Conservation (phyloP, 1,140 invertebrate species). For the Eriosoma lanigerum region DNA sequence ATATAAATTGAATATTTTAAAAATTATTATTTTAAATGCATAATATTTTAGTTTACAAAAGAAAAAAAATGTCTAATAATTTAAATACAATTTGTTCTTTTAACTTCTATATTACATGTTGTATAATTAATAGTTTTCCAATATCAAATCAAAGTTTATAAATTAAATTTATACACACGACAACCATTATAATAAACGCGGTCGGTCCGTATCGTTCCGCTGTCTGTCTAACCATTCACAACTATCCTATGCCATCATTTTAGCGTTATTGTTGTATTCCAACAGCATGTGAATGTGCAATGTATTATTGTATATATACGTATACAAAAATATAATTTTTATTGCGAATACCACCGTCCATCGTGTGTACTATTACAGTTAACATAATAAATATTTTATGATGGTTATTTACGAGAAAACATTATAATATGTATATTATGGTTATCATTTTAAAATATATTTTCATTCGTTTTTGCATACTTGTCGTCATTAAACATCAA, state of each 20-base stretch:
- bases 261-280: background rate
- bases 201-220: background rate
- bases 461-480: no score
- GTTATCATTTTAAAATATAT: background rate
- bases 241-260: background rate
- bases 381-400: background rate
- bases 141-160: background rate
- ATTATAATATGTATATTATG: no score
- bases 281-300: background rate
- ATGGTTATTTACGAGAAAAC: no score
- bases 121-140: background rate
- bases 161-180: background rate
- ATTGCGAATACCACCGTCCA: conserved; percentile 2
- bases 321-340: conserved; percentile 14
- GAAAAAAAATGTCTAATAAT: background rate
- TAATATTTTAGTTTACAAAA: background rate
- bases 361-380: background rate
- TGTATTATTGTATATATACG: background rate
- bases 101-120: background rate
- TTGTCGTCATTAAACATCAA: no score
- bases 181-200: conserved; percentile 40
- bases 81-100: background rate
- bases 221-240: background rate
- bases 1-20: background rate
- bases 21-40: background rate